Evolutionary conservation across 2,797 vertebrate genomes (phyloP).

Genomic region (Enteromius afrohamiltoni): DNA sequence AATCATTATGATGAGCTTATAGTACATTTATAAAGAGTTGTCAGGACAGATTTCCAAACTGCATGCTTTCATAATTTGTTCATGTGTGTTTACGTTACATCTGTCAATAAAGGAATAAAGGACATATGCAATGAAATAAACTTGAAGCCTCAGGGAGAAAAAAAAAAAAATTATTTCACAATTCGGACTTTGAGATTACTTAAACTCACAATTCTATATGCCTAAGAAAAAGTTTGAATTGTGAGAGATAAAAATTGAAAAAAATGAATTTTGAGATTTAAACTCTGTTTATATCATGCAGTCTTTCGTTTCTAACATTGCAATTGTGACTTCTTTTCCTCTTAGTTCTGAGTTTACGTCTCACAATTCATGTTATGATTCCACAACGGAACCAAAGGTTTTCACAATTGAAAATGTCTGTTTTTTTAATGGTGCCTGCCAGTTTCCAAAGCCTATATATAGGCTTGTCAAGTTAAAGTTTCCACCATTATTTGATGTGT

Average conservation of each 20-base stretch:
- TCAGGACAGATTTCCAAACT: not conserved
- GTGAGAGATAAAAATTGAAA: too few species aligned
- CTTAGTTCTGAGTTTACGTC: too few species aligned
- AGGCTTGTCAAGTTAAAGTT: not conserved
- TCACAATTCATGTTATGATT: too few species aligned
- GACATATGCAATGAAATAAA: not conserved
- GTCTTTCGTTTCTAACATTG: too few species aligned
- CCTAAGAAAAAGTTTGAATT: too few species aligned
- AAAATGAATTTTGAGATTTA: too few species aligned
- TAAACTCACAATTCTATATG: not conserved
- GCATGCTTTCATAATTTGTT: not conserved
- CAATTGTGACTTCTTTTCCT: too few species aligned
- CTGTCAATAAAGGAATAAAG: not conserved
- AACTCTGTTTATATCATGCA: too few species aligned
- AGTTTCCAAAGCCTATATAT: not conserved
- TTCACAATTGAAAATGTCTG: not conserved
- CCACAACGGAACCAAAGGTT: too few species aligned
- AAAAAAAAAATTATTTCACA: not conserved
- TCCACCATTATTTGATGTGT: not conserved
- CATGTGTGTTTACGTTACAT: not conserved
- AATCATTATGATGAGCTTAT: not conserved
- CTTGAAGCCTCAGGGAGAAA: not conserved
- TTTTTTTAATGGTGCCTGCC: not conserved
- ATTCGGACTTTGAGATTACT: not conserved
- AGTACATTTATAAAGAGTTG: not conserved